Evolutionary conservation across 2,888 invertebrate genomes (phyloP), one percentile per base, ranked within the genome.

Genomic region (Tenthredo scrophulariae): DNA sequence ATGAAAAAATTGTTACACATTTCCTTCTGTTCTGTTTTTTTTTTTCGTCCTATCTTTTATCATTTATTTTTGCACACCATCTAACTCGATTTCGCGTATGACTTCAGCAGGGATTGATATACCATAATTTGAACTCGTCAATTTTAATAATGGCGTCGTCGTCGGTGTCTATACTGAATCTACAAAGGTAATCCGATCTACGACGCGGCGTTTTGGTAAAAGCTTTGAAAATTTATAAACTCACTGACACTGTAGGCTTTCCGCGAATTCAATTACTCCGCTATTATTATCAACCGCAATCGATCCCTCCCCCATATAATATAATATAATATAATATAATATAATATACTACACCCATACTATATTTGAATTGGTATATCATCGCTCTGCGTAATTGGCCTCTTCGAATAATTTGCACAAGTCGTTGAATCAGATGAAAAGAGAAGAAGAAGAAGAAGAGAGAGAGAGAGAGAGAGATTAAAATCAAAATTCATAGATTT

Each of bases 111-210:
- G 26, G 62, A 62, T 62, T 62, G 62, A 62, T 62, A 13, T 62
- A 62, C 62, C 62, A 62, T 29, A 13, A 67, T 67, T 15, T 67
- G 15, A 67, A 67, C 67, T 29, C 15, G 29, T 67, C 67, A 67
- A 67, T 67, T 67, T 67, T 22, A 1, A 26, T 29, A 33, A 67
- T 26, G 67, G 67, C 29, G 18, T 58, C 22, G 10, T 62, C 22
- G 10, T 22, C 26, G 22, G 10, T 22, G 62, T 26, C 62, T 62
- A 62, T 62, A 62, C 62, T 62, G 26, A 62, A 26, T 62, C 26
- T 62, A 62, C 62, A 62, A 62, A 62, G 62, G 33, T 67, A 67
- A 67, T 67, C 67, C 67, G 29, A 67, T 67, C 67, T 67, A 29
- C 13, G 26, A 13, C 9, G 33, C 26, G 3, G 29, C 29, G 67